Base-by-base conservation (phyloP, 1,140 invertebrate species). In the Venustaconcha ellipsiformis region DNA sequence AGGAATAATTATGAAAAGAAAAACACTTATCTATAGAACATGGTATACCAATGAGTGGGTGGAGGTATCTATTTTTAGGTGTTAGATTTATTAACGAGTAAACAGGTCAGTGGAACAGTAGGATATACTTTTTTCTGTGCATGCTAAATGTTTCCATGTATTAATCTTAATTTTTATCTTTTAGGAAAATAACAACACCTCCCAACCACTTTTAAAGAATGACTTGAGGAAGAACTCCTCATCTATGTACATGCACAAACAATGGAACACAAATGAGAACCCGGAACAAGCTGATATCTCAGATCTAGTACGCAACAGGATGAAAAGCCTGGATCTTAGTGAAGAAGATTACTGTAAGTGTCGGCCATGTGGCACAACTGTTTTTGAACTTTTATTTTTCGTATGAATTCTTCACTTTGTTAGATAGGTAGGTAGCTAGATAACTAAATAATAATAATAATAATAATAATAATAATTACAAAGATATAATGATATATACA, bases 331-430 rank as follows among this genome's bases (percentile, higher is more conserved):
- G 20, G 74, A 76, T n/a, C 68, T 83, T 8, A n/a, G 57, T 20
- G 67, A 71, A 15, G 70, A 70, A 37, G 80, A 83, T 65, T 81
- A 83, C 70, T 71, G 82, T 81, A 67, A 83, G 78, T 75, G 23
- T 37, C 65, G 23, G 14, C 56, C 14, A 14, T 68, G 37, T 48
- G 37, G 6, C 37, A 48, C 37, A 48, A 48, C 37, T 48, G 11
- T 48, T 48, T n/a, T 48, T 48, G 37, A 48, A 48, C 37, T 48
- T 48, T 57, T 60, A 20, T 56, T 23, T 62, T 55, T 26, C 20
- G 13, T 56, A 65, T 55, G 13, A 20, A 20, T 14, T 68, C 60
- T 65, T 60, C 72, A 6, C 23, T 48, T 67, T 67, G 63, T 17
- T 62, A 77, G 74, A 71, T 48, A 48, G 37, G 37, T 48, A 8